Conservation (phyloP, 92 coral and sea anemone genomes). For the Siderastrea radians region DNA sequence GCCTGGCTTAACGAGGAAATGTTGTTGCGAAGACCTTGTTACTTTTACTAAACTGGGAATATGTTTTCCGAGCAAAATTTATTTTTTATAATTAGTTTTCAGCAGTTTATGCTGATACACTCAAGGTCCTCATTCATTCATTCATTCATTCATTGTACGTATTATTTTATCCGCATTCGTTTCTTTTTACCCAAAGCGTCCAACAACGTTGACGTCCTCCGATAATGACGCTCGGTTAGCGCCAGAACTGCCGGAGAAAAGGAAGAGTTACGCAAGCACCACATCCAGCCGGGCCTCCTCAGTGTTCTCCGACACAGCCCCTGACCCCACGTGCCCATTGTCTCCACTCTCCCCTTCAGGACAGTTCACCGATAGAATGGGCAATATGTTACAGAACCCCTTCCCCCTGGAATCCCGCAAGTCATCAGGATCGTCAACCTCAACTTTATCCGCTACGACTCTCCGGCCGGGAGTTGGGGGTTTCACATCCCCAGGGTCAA, state of each 20-base stretch:
- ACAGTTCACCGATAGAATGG: constrained; percentile 2
- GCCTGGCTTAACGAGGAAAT: too few species aligned
- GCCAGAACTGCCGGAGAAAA: constrained; percentile 51
- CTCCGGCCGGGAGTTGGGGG: neutral
- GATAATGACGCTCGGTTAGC: neutral
- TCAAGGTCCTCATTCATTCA: neutral
- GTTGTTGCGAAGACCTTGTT: too few species aligned
- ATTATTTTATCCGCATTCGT: neutral
- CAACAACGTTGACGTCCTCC: neutral
- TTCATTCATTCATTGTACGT: neutral
- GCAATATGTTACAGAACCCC: neutral
- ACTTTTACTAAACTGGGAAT: too few species aligned
- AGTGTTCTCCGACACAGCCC: constrained; percentile 28
- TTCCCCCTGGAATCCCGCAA: constrained; percentile 1
- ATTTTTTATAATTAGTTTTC: too few species aligned
- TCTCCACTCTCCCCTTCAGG: constrained; percentile 31
- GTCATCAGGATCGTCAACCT: constrained; percentile 26
- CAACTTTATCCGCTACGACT: constrained; percentile 26
- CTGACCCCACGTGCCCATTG: constrained; percentile 23
- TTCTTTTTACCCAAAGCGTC: constrained; percentile 15
- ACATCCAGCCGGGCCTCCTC: constrained; percentile 36
- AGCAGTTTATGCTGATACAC: too few species aligned
- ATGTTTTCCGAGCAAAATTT: too few species aligned
- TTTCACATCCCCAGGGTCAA: neutral
- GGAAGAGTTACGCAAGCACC: constrained; percentile 46